phyloP scores from a whole-genome alignment of 2,888 invertebrate genomes.

The Epiblema foenella region DNA sequence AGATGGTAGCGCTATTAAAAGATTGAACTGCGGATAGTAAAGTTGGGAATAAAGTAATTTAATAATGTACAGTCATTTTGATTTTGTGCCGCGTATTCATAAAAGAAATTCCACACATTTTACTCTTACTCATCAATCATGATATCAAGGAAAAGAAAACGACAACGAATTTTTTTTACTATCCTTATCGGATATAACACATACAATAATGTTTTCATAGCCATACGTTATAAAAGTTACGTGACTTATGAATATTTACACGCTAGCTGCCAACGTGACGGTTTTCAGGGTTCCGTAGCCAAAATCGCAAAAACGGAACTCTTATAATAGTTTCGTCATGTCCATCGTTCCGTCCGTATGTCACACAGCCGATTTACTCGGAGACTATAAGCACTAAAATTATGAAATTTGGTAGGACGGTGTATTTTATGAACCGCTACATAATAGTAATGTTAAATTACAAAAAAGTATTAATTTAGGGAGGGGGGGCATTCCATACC shows the following conservation, averaged over 20 bases:
- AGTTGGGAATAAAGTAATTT: neutral
- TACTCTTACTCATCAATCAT: neutral
- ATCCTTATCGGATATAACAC: conserved; percentile 6
- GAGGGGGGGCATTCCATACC: no score
- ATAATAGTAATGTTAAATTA: no score
- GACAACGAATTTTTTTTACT: neutral
- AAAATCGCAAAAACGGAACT: no score
- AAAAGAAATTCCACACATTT: neutral
- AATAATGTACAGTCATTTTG: neutral
- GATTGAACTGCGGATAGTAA: neutral
- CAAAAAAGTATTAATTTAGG: no score
- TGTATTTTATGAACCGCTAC: no score
- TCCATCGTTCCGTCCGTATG: no score
- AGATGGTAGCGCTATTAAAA: neutral
- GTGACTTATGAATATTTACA: conserved; percentile 44
- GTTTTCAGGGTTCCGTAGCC: no score
- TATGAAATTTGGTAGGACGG: no score
- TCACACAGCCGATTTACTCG: no score
- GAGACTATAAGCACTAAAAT: no score
- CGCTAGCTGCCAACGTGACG: conserved; percentile 14
- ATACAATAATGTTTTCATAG: conserved; percentile 21
- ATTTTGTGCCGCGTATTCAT: neutral
- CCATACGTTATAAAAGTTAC: conserved; percentile 27
- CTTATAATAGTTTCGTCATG: no score
- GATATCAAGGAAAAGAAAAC: neutral